phyloP scores from a whole-genome alignment of 2,888 invertebrate species.

The Unio delphinus region DNA sequence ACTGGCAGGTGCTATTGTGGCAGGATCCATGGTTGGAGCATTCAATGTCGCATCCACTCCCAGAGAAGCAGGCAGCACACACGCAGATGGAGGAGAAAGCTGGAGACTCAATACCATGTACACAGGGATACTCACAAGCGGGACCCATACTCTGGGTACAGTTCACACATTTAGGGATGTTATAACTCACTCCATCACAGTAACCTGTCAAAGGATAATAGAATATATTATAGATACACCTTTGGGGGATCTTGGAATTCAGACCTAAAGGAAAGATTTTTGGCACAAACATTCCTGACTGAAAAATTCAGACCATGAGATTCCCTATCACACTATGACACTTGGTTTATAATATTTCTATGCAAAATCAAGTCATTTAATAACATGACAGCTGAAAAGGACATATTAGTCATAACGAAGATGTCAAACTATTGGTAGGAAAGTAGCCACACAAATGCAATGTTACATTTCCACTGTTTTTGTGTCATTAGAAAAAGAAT shows the following conservation, averaged over 20 bases:
- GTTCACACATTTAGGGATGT: conserved; percentile 46
- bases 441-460: too few relatives aligned
- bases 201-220: conserved; percentile 24
- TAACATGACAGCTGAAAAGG: too few relatives aligned
- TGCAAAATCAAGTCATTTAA: too few relatives aligned
- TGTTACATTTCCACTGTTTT: too few relatives aligned
- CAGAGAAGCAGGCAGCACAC: conserved; percentile 53
- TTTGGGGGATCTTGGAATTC: background rate
- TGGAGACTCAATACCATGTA: conserved; percentile 48
- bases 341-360: too few relatives aligned
- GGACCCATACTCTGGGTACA: conserved; percentile 50
- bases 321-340: too few relatives aligned
- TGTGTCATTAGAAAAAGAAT: too few relatives aligned
- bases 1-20: conserved; percentile 28
- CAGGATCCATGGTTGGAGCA: conserved; percentile 49
- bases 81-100: conserved; percentile 37
- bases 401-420: too few relatives aligned
- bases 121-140: conserved; percentile 48
- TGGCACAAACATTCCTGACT: too few relatives aligned
- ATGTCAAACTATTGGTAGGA: too few relatives aligned
- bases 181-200: conserved; percentile 41
- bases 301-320: too few relatives aligned
- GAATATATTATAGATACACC: background rate
- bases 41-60: conserved; percentile 38
- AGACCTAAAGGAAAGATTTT: too few relatives aligned